Evolutionary conservation across 2,888 invertebrate species (phyloP), one percentile per base, ranked within the genome.

Genomic region (Amitus sp.): DNA sequence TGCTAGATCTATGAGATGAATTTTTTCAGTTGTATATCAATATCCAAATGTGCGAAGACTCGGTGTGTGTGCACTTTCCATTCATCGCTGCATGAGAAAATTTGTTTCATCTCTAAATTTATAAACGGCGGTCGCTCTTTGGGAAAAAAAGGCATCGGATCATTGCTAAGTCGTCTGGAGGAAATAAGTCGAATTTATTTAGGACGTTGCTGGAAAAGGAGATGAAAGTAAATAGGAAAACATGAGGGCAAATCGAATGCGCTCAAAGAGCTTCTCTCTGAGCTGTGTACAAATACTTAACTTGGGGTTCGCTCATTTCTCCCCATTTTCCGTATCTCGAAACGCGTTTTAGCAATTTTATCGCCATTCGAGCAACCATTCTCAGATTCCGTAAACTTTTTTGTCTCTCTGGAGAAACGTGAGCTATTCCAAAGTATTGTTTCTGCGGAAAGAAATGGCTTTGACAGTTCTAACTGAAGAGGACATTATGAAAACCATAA

Each of bases 121-220:
- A 43, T 43, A 9, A 13, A 13, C 20, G 27, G 12, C 23, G 13
- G 27, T 43, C 23, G 43, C 23, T 23, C 13, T 23, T 12, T 2
- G 23, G 12, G 39, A 53, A 39, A 40, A 33, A 45, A 40, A 33
- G 13, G 27, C 48, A 53, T 59, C 37, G 42, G 37, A 54, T 60
- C 54, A 47, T 40, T 54, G 54, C 50, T 50, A 60, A 54, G 28
- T 60, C 60, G 52, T 42, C 34, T 52, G 45, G 13, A 33, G 33
- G 34, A 13, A 43, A 34, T 33, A 51, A 43, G 51, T 33, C 33
- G 43, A 30, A 51, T 43, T 43, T 23, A 43, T 20, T 43, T 27
- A 23, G 43, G 12, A 23, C 12, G 12, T 43, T 27, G 23, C 20
- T n/a, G 43, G 20, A 43, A 27, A 43, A 43, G 43, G 23, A 43